Percentiles rank a stretch among this genome's conserved stretches.
Conservation (phyloP, 2,113 vertebrate genomes). For the Anhinga anhinga region DNA sequence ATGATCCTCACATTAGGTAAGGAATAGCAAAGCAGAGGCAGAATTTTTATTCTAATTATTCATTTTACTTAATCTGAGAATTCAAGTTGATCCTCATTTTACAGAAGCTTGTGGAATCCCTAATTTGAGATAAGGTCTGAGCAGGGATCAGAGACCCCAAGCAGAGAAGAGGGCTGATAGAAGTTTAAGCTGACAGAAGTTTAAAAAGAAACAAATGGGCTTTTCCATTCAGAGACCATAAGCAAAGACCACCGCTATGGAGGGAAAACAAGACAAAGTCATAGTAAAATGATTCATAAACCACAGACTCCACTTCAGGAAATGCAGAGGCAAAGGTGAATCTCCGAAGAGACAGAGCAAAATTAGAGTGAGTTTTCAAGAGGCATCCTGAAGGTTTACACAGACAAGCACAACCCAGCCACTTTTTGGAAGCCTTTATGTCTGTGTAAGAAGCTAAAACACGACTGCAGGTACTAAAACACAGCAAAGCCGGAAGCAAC, state of each 20-base stretch:
- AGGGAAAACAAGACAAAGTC: background rate
- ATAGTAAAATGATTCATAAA: background rate
- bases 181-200: slow-evolving; percentile 51
- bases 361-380: background rate
- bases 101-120: slow-evolving; percentile 43
- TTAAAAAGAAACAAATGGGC: slow-evolving; percentile 59
- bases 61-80: slow-evolving; percentile 52
- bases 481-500: no score
- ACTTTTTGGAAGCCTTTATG: background rate
- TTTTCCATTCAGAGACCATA: slow-evolving; percentile 19
- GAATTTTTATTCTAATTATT: slow-evolving; percentile 57
- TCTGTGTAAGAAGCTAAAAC: background rate
- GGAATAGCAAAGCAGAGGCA: background rate
- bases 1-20: slow-evolving; percentile 32
- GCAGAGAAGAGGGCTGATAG: slow-evolving; percentile 30
- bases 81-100: slow-evolving; percentile 59
- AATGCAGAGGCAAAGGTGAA: slow-evolving; percentile 37
- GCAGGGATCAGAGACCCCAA: slow-evolving; percentile 48
- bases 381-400: background rate
- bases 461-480: background rate
- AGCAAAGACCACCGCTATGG: slow-evolving; percentile 33
- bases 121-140: slow-evolving; percentile 49
- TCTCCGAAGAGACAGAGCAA: background rate
- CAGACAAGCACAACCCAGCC: background rate
- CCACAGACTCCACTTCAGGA: background rate